Evolutionary conservation across 1,140 invertebrate genomes (phyloP), one percentile per base, ranked within the genome.

Genomic region (Heterodera carotae): DNA sequence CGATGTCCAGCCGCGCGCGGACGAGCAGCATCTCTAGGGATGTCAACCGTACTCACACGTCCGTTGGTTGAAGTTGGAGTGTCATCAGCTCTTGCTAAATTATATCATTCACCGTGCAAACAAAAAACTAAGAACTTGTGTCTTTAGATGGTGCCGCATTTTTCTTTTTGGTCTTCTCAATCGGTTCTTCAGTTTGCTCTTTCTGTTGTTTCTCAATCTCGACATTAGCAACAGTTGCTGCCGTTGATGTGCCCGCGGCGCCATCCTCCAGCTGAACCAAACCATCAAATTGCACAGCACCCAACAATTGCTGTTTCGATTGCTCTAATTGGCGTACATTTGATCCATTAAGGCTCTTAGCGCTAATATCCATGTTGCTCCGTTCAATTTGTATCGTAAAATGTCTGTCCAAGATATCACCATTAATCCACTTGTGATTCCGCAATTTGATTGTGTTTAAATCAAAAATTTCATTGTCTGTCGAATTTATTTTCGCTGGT

Each of bases 261-360:
- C 62, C 25, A 1, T 66, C 62, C 62, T 29, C 62, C n/a, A 66
- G 22, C 6, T 66, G 29, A 12, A 66, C 62, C 62, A 66, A 29
- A 12, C 62, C 62, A 27, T 66, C 62, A 66, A 66, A 66, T 7
- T 66, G 62, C 33, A 66, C 62, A 8, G 22, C 62, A 66, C 22
- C 33, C n/a, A 66, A 29, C 0, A 66, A 22, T 34, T 66, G 62
- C 7, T 27, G 25, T 34, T 66, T 66, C 25, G 62, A 25, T 10
- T 66, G 62, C 31, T 66, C 62, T 27, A 66, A 34, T 22, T 25
- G 29, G 33, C 48, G 48, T 22, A 4, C 18, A 56, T 18, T 56
- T 56, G 18, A 2, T 4, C 22, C 48, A 5, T 4, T 56, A 22
- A 12, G 18, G 22, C 22, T 22, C 2, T 56, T 18, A 22, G 15